These are phyloP conservation scores for Coregonus ussuriensis DNA, from an alignment of 2,797 vertebrate species.

Conservation along the genomic window DNA sequence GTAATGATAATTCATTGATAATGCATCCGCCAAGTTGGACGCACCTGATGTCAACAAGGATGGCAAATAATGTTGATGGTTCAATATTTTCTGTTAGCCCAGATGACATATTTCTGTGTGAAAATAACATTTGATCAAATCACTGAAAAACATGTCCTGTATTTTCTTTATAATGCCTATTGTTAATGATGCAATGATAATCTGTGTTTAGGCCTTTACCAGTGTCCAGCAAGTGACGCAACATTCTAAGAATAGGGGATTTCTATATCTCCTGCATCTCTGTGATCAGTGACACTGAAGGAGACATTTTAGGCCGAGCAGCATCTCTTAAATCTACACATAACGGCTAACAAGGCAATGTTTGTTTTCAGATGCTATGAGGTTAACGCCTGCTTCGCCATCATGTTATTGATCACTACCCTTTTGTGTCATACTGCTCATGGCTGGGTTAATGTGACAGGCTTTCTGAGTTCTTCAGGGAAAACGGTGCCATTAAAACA, in stretches of 20 bases:
- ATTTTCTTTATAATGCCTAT: no score
- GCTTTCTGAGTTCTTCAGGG: slow-evolving; percentile 5
- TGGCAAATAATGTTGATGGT: no score
- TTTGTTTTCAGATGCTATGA: neutral
- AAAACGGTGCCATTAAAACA: slow-evolving; percentile 5
- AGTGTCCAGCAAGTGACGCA: no score
- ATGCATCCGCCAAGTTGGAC: no score
- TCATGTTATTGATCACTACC: slow-evolving; percentile 3
- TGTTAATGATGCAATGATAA: no score
- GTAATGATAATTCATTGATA: no score
- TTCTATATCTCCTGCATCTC: neutral
- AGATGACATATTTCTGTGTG: neutral
- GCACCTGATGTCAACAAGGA: no score
- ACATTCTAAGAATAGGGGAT: no score
- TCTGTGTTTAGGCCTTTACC: no score
- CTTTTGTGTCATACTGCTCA: slow-evolving; percentile 1
- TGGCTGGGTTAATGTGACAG: neutral
- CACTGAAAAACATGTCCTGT: no score
- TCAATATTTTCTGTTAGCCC: no score
- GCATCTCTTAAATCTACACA: neutral
- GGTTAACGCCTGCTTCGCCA: neutral
- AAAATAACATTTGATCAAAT: no score
- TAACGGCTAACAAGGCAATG: neutral
- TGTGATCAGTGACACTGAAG: neutral
- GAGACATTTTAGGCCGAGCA: neutral